These are phyloP conservation scores for Coilia nasus DNA, from an alignment of 2,797 vertebrate genomes.

Conservation along the genomic window DNA sequence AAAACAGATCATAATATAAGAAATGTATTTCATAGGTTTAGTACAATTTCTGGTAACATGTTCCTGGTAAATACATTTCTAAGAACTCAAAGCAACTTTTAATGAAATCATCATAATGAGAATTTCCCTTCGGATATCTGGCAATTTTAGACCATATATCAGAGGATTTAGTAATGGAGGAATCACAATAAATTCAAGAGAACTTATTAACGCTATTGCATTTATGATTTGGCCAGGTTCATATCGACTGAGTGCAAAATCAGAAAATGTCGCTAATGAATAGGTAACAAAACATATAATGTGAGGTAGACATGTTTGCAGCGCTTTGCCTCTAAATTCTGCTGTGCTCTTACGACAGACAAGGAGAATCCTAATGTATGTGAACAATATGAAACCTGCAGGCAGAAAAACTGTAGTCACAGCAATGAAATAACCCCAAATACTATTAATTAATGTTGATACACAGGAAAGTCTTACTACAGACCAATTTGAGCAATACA, in stretches of 20 bases:
- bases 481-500: slow-evolving; percentile 62
- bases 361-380: slow-evolving; percentile 55
- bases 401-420: slow-evolving; percentile 53
- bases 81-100: background rate
- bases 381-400: slow-evolving; percentile 60
- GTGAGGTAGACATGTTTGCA: slow-evolving; percentile 55
- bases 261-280: no score
- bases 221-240: no score
- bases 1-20: no score
- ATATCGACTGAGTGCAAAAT: no score
- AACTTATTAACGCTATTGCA: no score
- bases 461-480: slow-evolving; percentile 61
- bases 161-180: no score
- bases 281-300: no score
- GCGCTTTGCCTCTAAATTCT: slow-evolving; percentile 56
- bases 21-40: no score
- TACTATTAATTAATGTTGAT: slow-evolving; percentile 50
- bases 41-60: no score
- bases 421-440: slow-evolving; percentile 55
- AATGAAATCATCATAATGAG: background rate
- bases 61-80: background rate
- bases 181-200: no score
- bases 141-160: slow-evolving; percentile 36
- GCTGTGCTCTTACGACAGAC: slow-evolving; percentile 51
- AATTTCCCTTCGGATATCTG: slow-evolving; percentile 33